Percentiles rank a stretch among this genome's conserved stretches.
Evolutionary conservation across 2,797 vertebrate species (phyloP).

Genomic region (Gallirallus australis): DNA sequence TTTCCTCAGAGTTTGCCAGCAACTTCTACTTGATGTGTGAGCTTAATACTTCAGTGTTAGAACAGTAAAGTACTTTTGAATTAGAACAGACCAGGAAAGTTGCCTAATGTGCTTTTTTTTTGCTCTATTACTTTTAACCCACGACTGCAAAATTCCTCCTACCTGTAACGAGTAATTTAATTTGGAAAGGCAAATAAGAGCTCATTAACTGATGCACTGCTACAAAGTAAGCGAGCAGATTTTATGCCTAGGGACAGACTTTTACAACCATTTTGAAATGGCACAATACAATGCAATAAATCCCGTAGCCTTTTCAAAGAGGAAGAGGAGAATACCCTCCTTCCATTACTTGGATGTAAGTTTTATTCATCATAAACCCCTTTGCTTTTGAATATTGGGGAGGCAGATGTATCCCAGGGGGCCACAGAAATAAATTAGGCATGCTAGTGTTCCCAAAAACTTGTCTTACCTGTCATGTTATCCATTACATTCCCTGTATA

Average conservation of each 20-base stretch:
- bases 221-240: constrained; percentile 29
- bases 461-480: neutral
- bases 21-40: constrained; percentile 53
- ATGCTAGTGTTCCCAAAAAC: neutral
- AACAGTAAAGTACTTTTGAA: constrained; percentile 25
- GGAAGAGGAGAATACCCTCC: neutral
- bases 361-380: neutral
- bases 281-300: constrained; percentile 7
- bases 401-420: neutral
- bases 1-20: constrained; percentile 56
- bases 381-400: neutral
- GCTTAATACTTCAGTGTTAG: neutral
- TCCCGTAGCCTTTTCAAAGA: neutral
- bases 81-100: constrained; percentile 33
- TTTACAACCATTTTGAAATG: constrained; percentile 43
- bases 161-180: constrained; percentile 48
- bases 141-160: constrained; percentile 37
- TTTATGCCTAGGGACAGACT: constrained; percentile 28
- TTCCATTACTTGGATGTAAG: neutral
- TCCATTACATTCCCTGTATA: neutral
- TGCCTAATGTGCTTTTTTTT: constrained; percentile 37
- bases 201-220: constrained; percentile 46
- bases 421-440: neutral
- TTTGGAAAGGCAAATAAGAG: constrained; percentile 61
- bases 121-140: constrained; percentile 32